Percentiles rank a stretch among this genome's conserved stretches.
phyloP scores from a whole-genome alignment of 2,797 vertebrate genomes.

The Antennarius maculatus region DNA sequence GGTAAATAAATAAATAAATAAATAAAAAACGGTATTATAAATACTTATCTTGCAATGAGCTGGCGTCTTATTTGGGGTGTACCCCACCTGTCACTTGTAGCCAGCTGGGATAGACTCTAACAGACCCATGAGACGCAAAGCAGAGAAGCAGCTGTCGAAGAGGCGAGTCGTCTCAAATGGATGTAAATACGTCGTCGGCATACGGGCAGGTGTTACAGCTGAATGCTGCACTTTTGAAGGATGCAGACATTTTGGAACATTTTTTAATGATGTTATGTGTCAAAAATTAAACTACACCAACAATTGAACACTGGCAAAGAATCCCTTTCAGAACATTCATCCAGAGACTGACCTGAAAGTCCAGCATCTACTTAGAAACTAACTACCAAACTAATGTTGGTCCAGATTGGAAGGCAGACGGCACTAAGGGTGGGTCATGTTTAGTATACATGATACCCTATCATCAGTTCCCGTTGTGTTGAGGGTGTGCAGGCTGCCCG shows the following conservation, averaged over 20 bases:
- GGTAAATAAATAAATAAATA: too few species aligned
- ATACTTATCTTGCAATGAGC: too few species aligned
- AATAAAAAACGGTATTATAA: too few species aligned
- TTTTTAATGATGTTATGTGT: constrained; percentile 30
- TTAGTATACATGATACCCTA: constrained; percentile 69
- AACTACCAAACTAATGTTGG: constrained; percentile 66
- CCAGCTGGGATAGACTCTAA: too few species aligned
- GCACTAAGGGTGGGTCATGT: constrained; percentile 70
- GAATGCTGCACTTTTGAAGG: constrained; percentile 24
- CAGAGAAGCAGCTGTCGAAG: too few species aligned
- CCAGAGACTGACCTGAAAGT: constrained; percentile 61
- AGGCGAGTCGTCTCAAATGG: too few species aligned
- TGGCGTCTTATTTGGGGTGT: too few species aligned
- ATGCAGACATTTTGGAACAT: constrained; percentile 32
- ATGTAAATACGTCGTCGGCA: too few species aligned
- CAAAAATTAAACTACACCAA: constrained; percentile 36
- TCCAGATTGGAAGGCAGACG: constrained; percentile 48
- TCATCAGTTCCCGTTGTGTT: constrained; percentile 72
- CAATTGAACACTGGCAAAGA: constrained; percentile 61
- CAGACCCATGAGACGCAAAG: too few species aligned
- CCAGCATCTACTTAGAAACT: constrained; percentile 74
- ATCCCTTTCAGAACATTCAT: constrained; percentile 37
- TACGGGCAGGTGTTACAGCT: constrained; percentile 24
- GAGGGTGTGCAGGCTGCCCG: constrained; percentile 62
- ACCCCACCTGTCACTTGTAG: too few species aligned